Conservation (phyloP, 2,797 vertebrate genomes). For the Ataeniobius toweri region DNA sequence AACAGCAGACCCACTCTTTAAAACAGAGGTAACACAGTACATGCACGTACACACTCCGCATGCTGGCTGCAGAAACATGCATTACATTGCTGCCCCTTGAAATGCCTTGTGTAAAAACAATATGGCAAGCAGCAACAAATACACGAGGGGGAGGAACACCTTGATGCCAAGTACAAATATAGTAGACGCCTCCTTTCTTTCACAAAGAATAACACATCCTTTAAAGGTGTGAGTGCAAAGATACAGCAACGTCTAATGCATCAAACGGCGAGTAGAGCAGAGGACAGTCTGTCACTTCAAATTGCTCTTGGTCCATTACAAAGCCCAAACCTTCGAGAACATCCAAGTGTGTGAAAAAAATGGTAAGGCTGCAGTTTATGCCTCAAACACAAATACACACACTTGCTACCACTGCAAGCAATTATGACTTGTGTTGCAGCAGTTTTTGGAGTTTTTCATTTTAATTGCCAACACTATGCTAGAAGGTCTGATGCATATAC, state of each 20-base stretch:
- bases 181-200: conserved; percentile 13
- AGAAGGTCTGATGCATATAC: background rate
- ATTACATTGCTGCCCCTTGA: conserved; percentile 4
- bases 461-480: background rate
- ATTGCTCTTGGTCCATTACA: conserved; percentile 53
- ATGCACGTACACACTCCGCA: conserved; percentile 50
- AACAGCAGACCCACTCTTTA: conserved; percentile 3
- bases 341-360: conserved; percentile 8
- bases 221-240: conserved; percentile 31
- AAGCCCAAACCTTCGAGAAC: conserved; percentile 28
- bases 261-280: conserved; percentile 35
- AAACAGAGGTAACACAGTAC: conserved; percentile 26
- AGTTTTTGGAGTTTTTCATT: background rate
- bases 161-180: conserved; percentile 14
- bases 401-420: background rate
- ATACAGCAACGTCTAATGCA: conserved; percentile 11
- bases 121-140: conserved; percentile 35
- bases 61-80: conserved; percentile 55
- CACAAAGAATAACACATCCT: conserved; percentile 17
- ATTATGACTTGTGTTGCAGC: conserved; percentile 10
- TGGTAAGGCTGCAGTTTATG: conserved; percentile 8
- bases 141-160: conserved; percentile 22
- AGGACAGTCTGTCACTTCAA: conserved; percentile 54
- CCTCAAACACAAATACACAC: conserved; percentile 7
- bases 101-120: conserved; percentile 4